A percentile compares a stretch with the other conserved stretches of the same genome.
Conservation (phyloP, 23 tunicate genomes). For the Ascidia mentula region DNA sequence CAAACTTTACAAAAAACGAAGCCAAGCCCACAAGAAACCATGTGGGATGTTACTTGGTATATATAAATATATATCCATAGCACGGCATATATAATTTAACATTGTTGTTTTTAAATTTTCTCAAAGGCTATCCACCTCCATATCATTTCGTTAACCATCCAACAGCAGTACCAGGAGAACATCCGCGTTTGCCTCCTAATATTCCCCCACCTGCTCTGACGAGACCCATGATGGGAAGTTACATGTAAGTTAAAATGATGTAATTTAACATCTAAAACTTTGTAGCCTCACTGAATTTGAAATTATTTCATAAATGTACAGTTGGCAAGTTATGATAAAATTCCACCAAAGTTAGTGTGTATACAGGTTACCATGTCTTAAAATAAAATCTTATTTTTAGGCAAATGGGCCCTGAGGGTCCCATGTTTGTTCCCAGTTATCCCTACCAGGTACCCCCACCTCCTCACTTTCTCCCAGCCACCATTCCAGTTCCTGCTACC, state of each 20-base stretch:
- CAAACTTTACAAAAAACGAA: too few species aligned
- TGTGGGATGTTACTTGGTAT: too few species aligned
- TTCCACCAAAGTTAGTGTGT: too few species aligned
- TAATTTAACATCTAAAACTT: too few species aligned
- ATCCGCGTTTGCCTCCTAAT: not conserved
- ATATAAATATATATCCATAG: too few species aligned
- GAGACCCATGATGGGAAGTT: not conserved
- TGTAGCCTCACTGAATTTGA: too few species aligned
- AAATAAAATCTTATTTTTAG: not conserved
- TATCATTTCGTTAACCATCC: not conserved
- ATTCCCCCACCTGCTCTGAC: not conserved
- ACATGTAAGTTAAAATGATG: constrained; percentile 6
- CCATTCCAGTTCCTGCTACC: not conserved
- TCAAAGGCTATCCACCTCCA: not conserved
- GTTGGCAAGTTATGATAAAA: too few species aligned
- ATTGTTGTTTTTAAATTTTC: too few species aligned
- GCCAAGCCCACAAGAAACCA: too few species aligned
- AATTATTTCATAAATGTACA: too few species aligned
- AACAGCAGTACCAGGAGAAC: not conserved
- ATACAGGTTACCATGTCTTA: too few species aligned
- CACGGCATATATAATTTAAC: too few species aligned
- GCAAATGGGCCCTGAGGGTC: not conserved
- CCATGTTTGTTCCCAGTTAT: not conserved
- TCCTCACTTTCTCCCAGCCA: not conserved
- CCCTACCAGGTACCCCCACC: not conserved